Conservation (phyloP, 2,888 invertebrate genomes). For the Polyploca ridens region DNA sequence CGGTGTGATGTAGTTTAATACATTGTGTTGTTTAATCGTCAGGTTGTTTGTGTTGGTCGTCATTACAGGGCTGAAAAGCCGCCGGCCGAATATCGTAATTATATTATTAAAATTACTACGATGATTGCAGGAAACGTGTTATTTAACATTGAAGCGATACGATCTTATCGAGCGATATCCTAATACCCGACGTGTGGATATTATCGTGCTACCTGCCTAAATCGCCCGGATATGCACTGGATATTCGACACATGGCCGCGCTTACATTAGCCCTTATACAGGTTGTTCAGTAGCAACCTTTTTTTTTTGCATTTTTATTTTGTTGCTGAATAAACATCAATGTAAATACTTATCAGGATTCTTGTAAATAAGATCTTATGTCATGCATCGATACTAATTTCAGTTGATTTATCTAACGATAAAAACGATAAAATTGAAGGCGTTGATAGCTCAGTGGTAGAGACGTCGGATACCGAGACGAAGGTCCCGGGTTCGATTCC, state of each 20-base stretch:
- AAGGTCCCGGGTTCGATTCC: no score
- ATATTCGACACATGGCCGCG: constrained; percentile 64
- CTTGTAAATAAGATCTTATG: no score
- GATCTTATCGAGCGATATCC: constrained; percentile 78
- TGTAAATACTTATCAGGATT: no score
- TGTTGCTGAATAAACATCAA: not conserved
- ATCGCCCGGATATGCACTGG: constrained; percentile 65
- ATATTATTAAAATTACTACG: constrained; percentile 81
- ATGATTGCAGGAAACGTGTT: constrained; percentile 84
- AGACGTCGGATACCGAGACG: no score
- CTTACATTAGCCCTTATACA: constrained; percentile 43
- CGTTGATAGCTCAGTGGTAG: no score
- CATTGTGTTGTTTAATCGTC: constrained; percentile 58
- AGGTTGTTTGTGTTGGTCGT: constrained; percentile 52
- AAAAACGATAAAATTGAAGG: no score
- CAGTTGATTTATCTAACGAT: no score
- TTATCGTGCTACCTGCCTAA: constrained; percentile 79
- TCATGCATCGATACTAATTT: no score
- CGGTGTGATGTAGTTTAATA: constrained; percentile 40
- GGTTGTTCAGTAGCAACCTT: no score
- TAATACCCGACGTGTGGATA: constrained; percentile 82
- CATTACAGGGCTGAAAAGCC: constrained; percentile 70
- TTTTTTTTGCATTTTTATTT: constrained; percentile 9
- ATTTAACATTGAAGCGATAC: constrained; percentile 79
- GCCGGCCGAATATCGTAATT: constrained; percentile 76